Evolutionary conservation across 2,113 vertebrate species (phyloP), one percentile per base, ranked within the genome.

Genomic region (Platycercus adscitus): DNA sequence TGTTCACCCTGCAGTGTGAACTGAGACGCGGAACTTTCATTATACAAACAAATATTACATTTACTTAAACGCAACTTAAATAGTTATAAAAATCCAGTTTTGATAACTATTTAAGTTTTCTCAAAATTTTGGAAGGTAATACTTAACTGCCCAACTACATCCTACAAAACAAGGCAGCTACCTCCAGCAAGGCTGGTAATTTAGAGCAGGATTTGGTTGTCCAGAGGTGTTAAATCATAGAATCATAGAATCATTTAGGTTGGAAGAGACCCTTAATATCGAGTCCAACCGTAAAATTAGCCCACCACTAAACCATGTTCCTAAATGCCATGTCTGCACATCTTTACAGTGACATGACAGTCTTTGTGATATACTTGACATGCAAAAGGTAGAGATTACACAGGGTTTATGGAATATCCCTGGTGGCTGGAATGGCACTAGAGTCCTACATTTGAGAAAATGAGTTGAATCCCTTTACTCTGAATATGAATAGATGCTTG

Each of bases 311-410:
- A 90, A 60, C 25, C 13, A 25, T 6, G 9, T 12, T 56, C 21
- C 14, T n/a, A 28, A 60, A 58, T 26, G 9, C 17, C 31, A 12
- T 25, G 4, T 72, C 52, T 50, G 9, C 23, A 16, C 0, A 0
- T 18, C 35, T 49, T 61, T 31, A 35, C 3, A 56, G 29, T 35
- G 39, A 49, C 37, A 24, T n/a, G 60, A n/a, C 8, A 55, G 52
- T 50, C n/a, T 19, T 23, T 88, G 24, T 5, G 2, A 3, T 19
- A 26, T 63, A 19, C 9, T 37, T 66, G n/a, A 6, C 6, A 10
- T 14, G 7, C 5, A 52, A 7, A 68, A 55, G 16, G 8, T 14
- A 49, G 25, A 28, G 14, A 43, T 17, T 11, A 29, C 3, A 6
- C 5, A n/a, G 11, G 3, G 6, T 75, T 73, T 87, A n/a, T 60